phyloP scores from a whole-genome alignment of 2,797 vertebrate genomes.

The Crotalus adamanteus region DNA sequence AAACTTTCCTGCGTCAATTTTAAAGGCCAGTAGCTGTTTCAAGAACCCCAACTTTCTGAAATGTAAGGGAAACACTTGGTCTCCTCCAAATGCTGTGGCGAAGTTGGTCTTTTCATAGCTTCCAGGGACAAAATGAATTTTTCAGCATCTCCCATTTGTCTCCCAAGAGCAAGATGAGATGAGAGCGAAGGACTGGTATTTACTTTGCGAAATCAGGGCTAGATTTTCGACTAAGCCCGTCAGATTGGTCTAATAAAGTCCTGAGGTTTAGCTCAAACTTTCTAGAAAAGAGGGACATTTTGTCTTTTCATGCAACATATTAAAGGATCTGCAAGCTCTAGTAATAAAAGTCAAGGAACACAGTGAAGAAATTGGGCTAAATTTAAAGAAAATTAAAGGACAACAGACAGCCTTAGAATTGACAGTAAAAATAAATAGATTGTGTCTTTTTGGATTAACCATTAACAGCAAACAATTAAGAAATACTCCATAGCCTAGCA shows the following conservation, averaged over 20 bases:
- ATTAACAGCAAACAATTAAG: background rate
- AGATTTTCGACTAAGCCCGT: background rate
- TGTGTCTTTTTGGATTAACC: background rate
- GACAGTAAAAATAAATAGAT: background rate
- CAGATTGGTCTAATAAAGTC: background rate
- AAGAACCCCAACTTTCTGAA: background rate
- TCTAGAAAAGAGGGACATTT: background rate
- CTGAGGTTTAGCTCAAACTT: background rate
- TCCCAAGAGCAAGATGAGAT: background rate
- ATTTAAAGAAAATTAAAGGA: background rate
- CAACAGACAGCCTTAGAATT: background rate
- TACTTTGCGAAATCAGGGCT: background rate
- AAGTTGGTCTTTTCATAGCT: background rate
- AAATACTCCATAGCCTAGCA: background rate
- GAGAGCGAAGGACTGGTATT: background rate
- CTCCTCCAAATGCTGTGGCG: background rate
- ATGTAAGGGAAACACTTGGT: background rate
- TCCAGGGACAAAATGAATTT: background rate
- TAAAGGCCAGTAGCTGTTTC: background rate
- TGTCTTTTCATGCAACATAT: background rate
- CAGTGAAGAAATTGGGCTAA: background rate
- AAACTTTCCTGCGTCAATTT: rapidly evolving
- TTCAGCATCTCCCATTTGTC: background rate
- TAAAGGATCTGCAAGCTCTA: background rate
- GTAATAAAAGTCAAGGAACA: background rate